A percentile compares a stretch with the other conserved stretches of the same genome.
These are phyloP conservation scores for Phaonia tiefii DNA, from an alignment of 2,888 invertebrate genomes.

Conservation along the genomic window DNA sequence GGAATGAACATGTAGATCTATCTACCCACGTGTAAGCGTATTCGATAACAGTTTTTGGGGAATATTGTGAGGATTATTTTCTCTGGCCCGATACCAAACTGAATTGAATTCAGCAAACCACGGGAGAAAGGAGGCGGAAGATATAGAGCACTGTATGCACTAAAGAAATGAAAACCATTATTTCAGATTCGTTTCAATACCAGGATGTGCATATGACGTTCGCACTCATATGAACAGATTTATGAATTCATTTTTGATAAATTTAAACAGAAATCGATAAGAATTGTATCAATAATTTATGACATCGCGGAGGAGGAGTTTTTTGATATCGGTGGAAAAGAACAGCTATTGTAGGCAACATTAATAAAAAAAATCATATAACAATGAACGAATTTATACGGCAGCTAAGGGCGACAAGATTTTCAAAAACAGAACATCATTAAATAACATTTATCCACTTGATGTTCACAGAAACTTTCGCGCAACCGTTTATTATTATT, in stretches of 20 bases:
- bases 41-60: background rate
- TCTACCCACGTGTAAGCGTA: background rate
- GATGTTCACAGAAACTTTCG: no score
- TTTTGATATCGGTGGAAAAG: no score
- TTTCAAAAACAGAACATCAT: no score
- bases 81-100: slow-evolving; percentile 1
- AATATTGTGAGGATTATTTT: slow-evolving; percentile 1
- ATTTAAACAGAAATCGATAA: slow-evolving; percentile 12
- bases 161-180: slow-evolving; percentile 13
- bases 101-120: slow-evolving; percentile 16
- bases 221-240: background rate
- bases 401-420: no score
- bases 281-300: slow-evolving; percentile 14
- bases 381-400: no score
- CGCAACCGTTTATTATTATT: no score
- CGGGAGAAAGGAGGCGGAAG: background rate
- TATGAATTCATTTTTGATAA: slow-evolving; percentile 14
- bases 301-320: no score
- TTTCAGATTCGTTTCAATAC: background rate
- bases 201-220: background rate
- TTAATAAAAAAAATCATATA: no score
- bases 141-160: no score
- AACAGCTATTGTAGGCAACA: no score
- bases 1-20: background rate
- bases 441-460: no score